These are phyloP conservation scores for Drosophila quinaria DNA, from an alignment of 2,888 invertebrate species.

Conservation along the genomic window DNA sequence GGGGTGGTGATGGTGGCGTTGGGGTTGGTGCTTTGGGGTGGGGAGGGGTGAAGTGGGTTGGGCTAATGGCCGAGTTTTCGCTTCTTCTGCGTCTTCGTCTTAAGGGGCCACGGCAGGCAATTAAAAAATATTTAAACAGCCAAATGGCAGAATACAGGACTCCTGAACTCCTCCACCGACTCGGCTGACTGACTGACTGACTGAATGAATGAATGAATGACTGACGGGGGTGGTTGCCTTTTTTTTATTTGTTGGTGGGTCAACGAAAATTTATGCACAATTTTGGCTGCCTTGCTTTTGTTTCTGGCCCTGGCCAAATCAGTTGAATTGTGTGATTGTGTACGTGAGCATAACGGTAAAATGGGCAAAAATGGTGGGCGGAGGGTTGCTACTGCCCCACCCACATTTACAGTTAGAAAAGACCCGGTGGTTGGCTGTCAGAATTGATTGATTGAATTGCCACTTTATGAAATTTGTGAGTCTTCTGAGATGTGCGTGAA, in stretches of 20 bases:
- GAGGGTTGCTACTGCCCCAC: neutral
- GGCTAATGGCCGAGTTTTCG: constrained; percentile 34
- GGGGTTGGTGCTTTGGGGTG: neutral
- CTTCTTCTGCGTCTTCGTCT: neutral
- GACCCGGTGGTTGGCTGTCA: constrained; percentile 72
- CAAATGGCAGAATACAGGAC: constrained; percentile 51
- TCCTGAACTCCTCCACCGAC: constrained; percentile 31
- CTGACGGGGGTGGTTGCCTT: constrained; percentile 6
- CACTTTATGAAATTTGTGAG: constrained; percentile 85
- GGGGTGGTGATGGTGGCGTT: neutral
- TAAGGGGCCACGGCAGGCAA: constrained; percentile 67
- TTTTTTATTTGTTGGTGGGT: constrained; percentile 22
- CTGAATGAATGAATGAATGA: constrained; percentile 1
- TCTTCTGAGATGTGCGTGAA: constrained; percentile 84
- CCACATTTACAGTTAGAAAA: neutral
- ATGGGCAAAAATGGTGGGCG: constrained; percentile 48
- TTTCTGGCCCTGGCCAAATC: constrained; percentile 53
- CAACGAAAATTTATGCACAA: constrained; percentile 67
- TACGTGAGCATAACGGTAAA: constrained; percentile 83
- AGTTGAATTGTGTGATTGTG: constrained; percentile 82
- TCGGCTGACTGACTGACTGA: constrained; percentile 26
- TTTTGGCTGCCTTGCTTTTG: constrained; percentile 55
- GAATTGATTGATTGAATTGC: constrained; percentile 85
- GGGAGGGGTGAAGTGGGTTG: constrained; percentile 2
- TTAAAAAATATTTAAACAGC: constrained; percentile 84